These are phyloP conservation scores for Halotydeus destructor DNA, from an alignment of 1,140 invertebrate species.

Conservation along the genomic window DNA sequence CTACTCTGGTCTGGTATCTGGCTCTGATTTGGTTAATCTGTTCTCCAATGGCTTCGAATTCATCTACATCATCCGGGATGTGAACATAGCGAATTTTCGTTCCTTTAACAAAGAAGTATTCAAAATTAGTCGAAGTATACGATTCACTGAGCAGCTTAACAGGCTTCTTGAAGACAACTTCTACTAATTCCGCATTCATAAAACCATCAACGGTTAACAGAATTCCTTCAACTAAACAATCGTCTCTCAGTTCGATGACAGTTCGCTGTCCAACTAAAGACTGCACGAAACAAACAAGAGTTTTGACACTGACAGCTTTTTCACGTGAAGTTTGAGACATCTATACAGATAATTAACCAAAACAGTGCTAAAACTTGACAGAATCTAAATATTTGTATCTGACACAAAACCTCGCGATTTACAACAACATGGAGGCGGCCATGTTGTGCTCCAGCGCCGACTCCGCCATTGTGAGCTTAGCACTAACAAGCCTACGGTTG, in stretches of 20 bases:
- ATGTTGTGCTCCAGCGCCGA: too few relatives aligned
- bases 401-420: too few relatives aligned
- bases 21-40: too few relatives aligned
- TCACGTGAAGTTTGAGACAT: conserved; percentile 3
- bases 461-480: too few relatives aligned
- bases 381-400: too few relatives aligned
- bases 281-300: conserved; percentile 10
- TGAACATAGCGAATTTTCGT: conserved; percentile 9
- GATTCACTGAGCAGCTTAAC: background rate
- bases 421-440: too few relatives aligned
- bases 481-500: too few relatives aligned
- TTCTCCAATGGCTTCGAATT: conserved; percentile 6
- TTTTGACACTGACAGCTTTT: conserved; percentile 4
- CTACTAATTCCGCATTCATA: conserved; percentile 10
- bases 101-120: conserved; percentile 14
- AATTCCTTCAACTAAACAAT: conserved; percentile 5
- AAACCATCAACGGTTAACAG: conserved; percentile 6
- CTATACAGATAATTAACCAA: background rate
- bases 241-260: conserved; percentile 8
- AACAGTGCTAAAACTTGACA: too few relatives aligned
- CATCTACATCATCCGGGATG: conserved; percentile 7
- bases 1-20: too few relatives aligned
- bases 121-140: conserved; percentile 1
- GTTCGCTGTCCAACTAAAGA: conserved; percentile 1
- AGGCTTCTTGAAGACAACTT: conserved; percentile 1